These are phyloP conservation scores for Orthosia incerta DNA, from an alignment of 2,888 invertebrate genomes.

Conservation along the genomic window DNA sequence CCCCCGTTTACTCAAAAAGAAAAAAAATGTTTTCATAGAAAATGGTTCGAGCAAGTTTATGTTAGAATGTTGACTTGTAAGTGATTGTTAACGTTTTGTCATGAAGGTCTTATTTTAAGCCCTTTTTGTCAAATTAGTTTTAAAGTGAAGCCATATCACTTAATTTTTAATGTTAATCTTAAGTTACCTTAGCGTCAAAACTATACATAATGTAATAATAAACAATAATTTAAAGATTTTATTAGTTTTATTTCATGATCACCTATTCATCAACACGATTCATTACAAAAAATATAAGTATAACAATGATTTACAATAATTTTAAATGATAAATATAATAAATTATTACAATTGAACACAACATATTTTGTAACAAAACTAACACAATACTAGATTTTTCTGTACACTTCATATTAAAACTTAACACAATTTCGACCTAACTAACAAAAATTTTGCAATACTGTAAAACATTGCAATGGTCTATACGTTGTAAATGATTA, in stretches of 20 bases:
- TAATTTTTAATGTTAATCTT: constrained; percentile 80
- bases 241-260: constrained; percentile 78
- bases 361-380: constrained; percentile 56
- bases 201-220: constrained; percentile 73
- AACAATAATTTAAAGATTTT: constrained; percentile 73
- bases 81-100: constrained; percentile 41
- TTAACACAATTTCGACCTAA: constrained; percentile 8
- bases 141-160: constrained; percentile 88
- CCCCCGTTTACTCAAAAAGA: constrained; percentile 53
- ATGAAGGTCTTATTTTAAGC: constrained; percentile 45
- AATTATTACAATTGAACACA: constrained; percentile 64
- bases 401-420: constrained; percentile 58
- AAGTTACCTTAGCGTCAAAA: constrained; percentile 83
- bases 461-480: constrained; percentile 3
- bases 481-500: constrained; percentile 7
- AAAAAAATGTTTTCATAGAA: constrained; percentile 38
- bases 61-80: constrained; percentile 30
- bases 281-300: constrained; percentile 53
- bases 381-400: constrained; percentile 55
- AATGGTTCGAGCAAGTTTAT: constrained; percentile 35
- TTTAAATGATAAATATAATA: constrained; percentile 64
- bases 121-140: constrained; percentile 68
- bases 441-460: background rate
- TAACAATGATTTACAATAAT: constrained; percentile 65
- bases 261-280: constrained; percentile 32